Percentiles rank a stretch among this genome's conserved stretches.
phyloP scores from a whole-genome alignment of 1,140 invertebrate species.

The Caenorhabditis inopinata region DNA sequence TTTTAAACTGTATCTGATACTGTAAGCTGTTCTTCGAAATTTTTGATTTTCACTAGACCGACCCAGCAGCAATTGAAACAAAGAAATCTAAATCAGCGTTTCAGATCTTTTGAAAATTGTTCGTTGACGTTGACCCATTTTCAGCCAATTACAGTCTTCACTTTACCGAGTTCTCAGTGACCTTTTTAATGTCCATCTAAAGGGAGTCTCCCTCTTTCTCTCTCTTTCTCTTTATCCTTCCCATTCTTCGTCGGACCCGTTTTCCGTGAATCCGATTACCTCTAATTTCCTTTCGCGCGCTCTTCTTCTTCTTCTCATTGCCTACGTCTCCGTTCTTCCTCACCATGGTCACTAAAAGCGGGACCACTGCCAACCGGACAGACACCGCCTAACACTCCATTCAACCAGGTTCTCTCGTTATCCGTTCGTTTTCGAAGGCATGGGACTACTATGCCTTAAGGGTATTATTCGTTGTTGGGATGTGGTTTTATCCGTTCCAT shows the following conservation, averaged over 20 bases:
- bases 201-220: background rate
- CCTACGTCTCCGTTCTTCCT: too few relatives aligned
- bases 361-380: background rate
- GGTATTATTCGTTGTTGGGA: background rate
- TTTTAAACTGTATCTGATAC: too few relatives aligned
- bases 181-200: background rate
- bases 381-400: background rate
- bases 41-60: too few relatives aligned
- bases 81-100: too few relatives aligned
- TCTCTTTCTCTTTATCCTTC: background rate
- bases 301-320: background rate
- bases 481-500: too few relatives aligned
- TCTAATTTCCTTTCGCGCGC: background rate
- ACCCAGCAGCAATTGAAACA: too few relatives aligned
- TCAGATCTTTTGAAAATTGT: too few relatives aligned
- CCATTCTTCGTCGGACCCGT: background rate
- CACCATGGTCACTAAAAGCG: background rate
- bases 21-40: too few relatives aligned
- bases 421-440: background rate
- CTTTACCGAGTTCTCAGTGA: too few relatives aligned
- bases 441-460: background rate
- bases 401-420: background rate
- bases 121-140: background rate
- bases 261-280: background rate
- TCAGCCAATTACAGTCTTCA: background rate